Base-by-base conservation (phyloP, 30 jellyfish, hydroid and myxozoan species). In the Hydra vulgaris region DNA sequence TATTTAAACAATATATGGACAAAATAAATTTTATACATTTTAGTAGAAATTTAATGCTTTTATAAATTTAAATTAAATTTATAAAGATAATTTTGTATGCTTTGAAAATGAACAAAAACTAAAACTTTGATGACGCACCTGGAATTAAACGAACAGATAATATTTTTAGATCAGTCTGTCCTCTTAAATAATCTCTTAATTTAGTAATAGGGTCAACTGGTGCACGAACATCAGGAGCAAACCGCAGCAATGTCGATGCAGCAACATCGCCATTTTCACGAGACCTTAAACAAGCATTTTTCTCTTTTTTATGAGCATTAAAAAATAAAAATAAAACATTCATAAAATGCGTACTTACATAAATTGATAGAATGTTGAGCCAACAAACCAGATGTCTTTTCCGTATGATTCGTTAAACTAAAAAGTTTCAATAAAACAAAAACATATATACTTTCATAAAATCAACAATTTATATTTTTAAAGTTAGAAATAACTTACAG, bases 181-280 rank as follows among this genome's bases (percentile, higher is more conserved):
- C 75, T 85, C 90, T 72, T 70, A 90, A 74, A 72, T 61, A 72
- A 53, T 86, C 96, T 70, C 97, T 86, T 20, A 90, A 82, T 54
- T 86, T 86, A 83, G 80, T 86, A 80, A 90, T 74, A 4, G 97
- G 97, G 25, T 90, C 97, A 22, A 90, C 97, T 21, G 97, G 97
- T 5, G 97, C 97, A 22, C 97, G 88, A 66, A 71, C 78, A 55
- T 90, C 97, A 7, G 95, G 97, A 20, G 97, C 97, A 80, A 90
- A 90, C 54, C 91, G 74, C n/a, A 90, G 27, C 81, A 86, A 72
- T 19, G 87, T 78, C 22, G 96, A 82, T 26, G 97, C 96, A 21
- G 95, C 97, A 21, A 90, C 95, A 55, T 90, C 97, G 19, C 94
- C 94, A 87, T 86, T 90, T 23, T 90, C 97, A 1, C 96, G 81